These are phyloP conservation scores for Sitobion miscanthi DNA, from an alignment of 1,140 invertebrate genomes.

Conservation along the genomic window DNA sequence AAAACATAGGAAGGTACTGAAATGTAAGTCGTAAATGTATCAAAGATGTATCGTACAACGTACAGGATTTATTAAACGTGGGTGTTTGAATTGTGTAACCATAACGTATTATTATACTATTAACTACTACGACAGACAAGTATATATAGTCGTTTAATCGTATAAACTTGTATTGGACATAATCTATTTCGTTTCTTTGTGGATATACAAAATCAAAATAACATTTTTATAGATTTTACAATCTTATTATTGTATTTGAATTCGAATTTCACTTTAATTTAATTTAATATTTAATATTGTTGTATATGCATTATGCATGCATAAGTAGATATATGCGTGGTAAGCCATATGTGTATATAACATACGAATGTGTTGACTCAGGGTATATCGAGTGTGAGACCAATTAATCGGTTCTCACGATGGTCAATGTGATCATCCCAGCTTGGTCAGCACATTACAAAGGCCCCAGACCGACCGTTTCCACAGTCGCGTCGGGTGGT, in stretches of 20 bases:
- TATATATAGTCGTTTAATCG: neutral
- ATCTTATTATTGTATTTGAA: neutral
- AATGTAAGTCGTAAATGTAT: neutral
- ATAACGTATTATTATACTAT: neutral
- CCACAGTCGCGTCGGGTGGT: too few species aligned
- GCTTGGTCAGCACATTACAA: too few species aligned
- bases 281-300: neutral
- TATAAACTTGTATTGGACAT: neutral
- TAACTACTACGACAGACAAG: neutral
- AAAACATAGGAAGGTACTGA: neutral
- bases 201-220: neutral
- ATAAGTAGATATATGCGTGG: too few species aligned
- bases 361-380: too few species aligned
- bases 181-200: neutral
- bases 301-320: too few species aligned
- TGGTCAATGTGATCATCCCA: too few species aligned
- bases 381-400: too few species aligned
- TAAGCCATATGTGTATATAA: too few species aligned
- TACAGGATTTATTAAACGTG: neutral
- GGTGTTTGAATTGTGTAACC: neutral
- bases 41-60: neutral
- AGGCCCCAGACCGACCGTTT: too few species aligned
- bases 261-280: neutral
- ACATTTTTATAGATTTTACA: neutral
- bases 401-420: too few species aligned